Evolutionary conservation across 2,797 vertebrate species (phyloP), one percentile per base, ranked within the genome.

Genomic region (Simalia tracyae): DNA sequence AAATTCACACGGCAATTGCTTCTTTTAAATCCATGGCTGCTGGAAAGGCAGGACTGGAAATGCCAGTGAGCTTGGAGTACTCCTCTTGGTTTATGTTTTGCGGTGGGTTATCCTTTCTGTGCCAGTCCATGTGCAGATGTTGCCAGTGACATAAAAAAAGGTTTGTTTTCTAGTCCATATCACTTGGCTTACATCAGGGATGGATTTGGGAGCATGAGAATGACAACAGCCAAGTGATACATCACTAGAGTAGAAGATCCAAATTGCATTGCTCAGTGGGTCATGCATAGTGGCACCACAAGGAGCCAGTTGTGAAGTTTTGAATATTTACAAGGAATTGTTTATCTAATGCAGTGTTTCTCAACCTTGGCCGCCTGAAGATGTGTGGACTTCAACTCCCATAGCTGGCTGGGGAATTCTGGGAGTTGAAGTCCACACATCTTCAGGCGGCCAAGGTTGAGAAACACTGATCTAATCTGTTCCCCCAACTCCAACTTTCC

Each of bases 1-100:
- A n/a, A 7, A 3, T 4, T 36, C 14, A 31, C 81, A 93, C 94
- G 94, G 96, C 89, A 95, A 93, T 95, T 14, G 84, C 5, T 8
- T 22, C 0, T 61, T 72, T 81, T 50, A 57, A 89, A 59, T 66
- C 31, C 5, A 11, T 24, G 22, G 7, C 7, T 68, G 2, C 66
- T 87, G 54, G 12, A 24, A 86, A 87, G 26, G 42, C 17, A 36
- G 54, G n/a, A 7, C 0, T 2, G 84, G 85, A 22, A 11, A 11
- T 81, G 86, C 22, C 2, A 90, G 64, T 54, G 4, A 87, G 68
- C 26, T 92, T 90, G 22, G 88, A 94, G 57, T 61, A 15, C 26
- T 86, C 57, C 19, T 0, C 1, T 0, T 36, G 66, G 90, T 24
- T 93, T 84, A 28, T 61, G 1, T 4, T 31, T 89, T 76, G 3